Conservation (phyloP, 1,140 invertebrate genomes). For the Plectrocnemia conspersa region DNA sequence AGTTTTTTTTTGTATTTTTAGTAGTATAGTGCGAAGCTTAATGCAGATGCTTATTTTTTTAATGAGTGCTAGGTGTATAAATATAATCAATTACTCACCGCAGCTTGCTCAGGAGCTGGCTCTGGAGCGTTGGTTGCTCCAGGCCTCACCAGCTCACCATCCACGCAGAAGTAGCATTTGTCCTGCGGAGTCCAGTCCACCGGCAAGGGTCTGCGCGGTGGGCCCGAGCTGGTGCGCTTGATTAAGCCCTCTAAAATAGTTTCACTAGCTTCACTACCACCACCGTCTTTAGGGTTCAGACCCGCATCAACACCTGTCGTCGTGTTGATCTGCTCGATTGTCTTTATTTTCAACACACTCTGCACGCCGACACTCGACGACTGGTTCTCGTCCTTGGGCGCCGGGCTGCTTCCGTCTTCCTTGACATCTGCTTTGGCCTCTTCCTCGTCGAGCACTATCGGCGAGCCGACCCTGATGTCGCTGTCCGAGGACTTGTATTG, state of each 20-base stretch:
- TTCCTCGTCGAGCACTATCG: slow-evolving; percentile 32
- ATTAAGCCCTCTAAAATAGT: slow-evolving; percentile 49
- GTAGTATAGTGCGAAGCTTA: too few species aligned
- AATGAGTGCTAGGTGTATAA: too few species aligned
- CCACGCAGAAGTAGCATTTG: slow-evolving; percentile 83
- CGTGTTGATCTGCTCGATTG: slow-evolving; percentile 49
- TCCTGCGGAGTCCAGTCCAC: slow-evolving; percentile 80
- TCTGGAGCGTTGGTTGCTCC: slow-evolving; percentile 21
- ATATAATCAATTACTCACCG: slow-evolving; percentile 5
- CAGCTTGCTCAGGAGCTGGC: slow-evolving; percentile 18
- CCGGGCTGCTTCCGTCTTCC: slow-evolving; percentile 38
- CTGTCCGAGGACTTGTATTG: slow-evolving; percentile 18
- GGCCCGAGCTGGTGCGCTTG: slow-evolving; percentile 40
- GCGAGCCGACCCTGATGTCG: slow-evolving; percentile 3
- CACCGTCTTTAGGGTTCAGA: slow-evolving; percentile 22
- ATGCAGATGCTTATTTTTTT: too few species aligned
- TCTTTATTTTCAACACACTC: slow-evolving; percentile 45
- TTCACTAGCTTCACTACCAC: slow-evolving; percentile 39
- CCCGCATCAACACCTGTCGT: slow-evolving; percentile 32
- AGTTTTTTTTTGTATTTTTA: too few species aligned
- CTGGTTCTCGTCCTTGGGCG: slow-evolving; percentile 27
- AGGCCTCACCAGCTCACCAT: slow-evolving; percentile 60
- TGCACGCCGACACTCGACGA: slow-evolving; percentile 23
- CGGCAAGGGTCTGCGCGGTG: slow-evolving; percentile 46
- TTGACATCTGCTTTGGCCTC: slow-evolving; percentile 44